Conservation (phyloP, 2,888 invertebrate genomes). For the Dioctria linearis region DNA sequence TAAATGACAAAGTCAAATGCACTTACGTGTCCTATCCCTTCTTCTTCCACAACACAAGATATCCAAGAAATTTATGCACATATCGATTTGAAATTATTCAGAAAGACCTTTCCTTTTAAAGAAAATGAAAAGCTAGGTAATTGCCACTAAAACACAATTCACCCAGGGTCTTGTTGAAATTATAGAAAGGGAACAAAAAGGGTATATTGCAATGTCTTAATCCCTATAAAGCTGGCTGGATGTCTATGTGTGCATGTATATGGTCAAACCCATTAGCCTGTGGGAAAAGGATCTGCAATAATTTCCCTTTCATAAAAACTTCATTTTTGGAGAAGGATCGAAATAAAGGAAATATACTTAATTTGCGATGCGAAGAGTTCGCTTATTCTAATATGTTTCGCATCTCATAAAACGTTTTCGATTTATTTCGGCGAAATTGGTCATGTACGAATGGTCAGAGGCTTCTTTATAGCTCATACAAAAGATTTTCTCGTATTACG, state of each 20-base stretch:
- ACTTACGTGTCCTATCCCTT: not conserved
- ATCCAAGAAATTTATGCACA: conserved; percentile 35
- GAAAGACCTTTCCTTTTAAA: not conserved
- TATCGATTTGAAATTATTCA: conserved; percentile 29
- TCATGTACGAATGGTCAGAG: not conserved
- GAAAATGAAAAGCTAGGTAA: conserved; percentile 18
- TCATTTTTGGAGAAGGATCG: conserved; percentile 16
- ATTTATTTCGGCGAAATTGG: conserved; percentile 29
- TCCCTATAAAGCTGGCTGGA: too few relatives aligned
- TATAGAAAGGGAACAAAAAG: not conserved
- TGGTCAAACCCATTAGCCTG: not conserved
- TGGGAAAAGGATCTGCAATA: not conserved
- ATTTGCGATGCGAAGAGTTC: conserved; percentile 9
- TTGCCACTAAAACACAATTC: conserved; percentile 20
- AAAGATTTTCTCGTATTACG: conserved; percentile 20
- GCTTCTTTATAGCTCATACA: conserved; percentile 11
- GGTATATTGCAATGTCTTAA: too few relatives aligned
- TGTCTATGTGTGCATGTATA: too few relatives aligned
- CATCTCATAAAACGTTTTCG: conserved; percentile 31
- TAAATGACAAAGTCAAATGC: conserved; percentile 19
- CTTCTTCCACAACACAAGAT: not conserved
- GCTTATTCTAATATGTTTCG: conserved; percentile 2
- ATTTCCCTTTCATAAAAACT: conserved; percentile 8
- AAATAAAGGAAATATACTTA: conserved; percentile 3
- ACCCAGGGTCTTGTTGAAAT: not conserved